Evolutionary conservation across 2,797 vertebrate species (phyloP).

Genomic region (Threskiornis aethiopicus): DNA sequence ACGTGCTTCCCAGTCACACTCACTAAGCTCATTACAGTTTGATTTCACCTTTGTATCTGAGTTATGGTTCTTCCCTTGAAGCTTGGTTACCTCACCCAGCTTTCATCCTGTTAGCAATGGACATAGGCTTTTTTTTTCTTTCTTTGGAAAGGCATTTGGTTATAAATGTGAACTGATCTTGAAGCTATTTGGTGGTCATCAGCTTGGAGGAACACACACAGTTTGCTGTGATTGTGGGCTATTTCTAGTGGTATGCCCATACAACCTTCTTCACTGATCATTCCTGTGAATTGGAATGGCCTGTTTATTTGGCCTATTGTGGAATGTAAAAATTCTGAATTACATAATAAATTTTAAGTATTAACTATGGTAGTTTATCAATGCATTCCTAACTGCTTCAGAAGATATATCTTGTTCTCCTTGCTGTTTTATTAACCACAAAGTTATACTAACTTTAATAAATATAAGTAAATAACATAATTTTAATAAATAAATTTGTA

Average conservation of each 20-base stretch:
- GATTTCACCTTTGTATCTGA: background rate
- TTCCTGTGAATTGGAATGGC: background rate
- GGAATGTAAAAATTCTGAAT: conserved; percentile 3
- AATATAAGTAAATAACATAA: background rate
- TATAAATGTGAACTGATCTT: background rate
- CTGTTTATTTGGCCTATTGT: background rate
- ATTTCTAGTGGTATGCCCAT: background rate
- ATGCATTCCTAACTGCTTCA: background rate
- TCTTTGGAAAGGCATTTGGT: background rate
- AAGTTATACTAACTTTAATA: background rate
- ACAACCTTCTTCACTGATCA: background rate
- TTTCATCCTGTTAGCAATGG: background rate
- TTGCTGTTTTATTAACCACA: background rate
- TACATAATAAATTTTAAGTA: background rate
- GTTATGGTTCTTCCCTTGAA: background rate
- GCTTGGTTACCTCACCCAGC: background rate
- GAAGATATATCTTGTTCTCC: background rate
- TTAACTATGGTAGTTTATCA: background rate
- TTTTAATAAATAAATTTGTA: background rate
- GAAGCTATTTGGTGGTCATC: background rate
- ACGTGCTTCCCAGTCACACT: background rate
- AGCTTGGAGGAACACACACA: background rate
- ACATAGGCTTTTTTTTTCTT: background rate
- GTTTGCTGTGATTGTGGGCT: background rate
- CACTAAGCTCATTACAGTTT: background rate